phyloP scores from a whole-genome alignment of 1,140 invertebrate genomes.

The Tetranychus cinnabarinus region DNA sequence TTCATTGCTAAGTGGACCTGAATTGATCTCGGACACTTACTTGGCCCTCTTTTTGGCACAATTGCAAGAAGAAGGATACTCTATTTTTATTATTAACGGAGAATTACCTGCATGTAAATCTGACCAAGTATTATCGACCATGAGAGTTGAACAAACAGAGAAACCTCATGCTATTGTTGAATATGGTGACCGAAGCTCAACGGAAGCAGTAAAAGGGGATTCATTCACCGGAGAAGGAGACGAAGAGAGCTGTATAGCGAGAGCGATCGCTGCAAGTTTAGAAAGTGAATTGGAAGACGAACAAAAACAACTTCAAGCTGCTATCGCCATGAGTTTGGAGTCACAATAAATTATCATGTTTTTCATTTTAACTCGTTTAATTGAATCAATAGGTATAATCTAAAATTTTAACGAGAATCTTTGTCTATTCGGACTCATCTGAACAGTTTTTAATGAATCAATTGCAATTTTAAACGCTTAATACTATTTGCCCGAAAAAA shows the following conservation, averaged over 20 bases:
- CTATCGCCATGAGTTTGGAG: conserved; percentile 7
- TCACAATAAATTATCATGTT: neutral
- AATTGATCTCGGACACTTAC: conserved; percentile 52
- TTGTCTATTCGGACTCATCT: no score
- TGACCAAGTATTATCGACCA: conserved; percentile 2
- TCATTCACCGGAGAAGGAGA: neutral
- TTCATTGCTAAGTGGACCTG: conserved; percentile 43
- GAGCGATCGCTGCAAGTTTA: conserved; percentile 3
- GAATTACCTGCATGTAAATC: conserved; percentile 6
- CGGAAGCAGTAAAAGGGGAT: neutral
- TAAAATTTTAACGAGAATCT: no score
- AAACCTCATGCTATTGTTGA: neutral
- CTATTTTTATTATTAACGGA: conserved; percentile 54
- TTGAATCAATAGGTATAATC: no score
- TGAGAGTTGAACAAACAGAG: neutral
- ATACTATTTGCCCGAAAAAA: no score
- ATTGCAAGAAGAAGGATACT: conserved; percentile 56
- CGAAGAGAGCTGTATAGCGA: neutral
- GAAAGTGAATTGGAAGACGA: neutral
- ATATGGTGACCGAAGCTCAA: neutral
- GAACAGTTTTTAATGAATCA: no score
- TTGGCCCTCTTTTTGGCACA: conserved; percentile 48
- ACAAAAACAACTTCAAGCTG: conserved; percentile 4
- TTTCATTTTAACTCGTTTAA: no score
- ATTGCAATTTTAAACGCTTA: no score